Conservation (phyloP, 2,888 invertebrate species). For the Protophormia terraenovae region DNA sequence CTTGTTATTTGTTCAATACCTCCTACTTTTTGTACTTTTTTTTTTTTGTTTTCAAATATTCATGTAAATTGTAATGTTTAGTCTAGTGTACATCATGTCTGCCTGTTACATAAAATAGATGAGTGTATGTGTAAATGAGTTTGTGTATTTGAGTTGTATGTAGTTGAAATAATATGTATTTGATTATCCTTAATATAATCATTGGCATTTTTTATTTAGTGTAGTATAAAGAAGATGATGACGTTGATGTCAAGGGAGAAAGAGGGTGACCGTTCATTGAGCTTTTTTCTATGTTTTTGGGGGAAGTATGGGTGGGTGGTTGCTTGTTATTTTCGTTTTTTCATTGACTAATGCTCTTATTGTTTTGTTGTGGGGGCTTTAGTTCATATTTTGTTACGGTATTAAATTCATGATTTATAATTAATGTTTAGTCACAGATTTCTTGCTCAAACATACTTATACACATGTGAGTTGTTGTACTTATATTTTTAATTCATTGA, state of each 20-base stretch:
- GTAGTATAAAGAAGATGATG: neutral
- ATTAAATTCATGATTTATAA: conserved; percentile 50
- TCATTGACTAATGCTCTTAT: neutral
- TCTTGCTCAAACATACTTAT: neutral
- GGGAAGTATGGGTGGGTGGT: neutral
- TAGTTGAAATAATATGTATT: conserved; percentile 53
- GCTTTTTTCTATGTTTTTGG: neutral
- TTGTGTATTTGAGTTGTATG: neutral
- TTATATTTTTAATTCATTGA: neutral
- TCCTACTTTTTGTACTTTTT: neutral
- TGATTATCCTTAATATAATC: conserved; percentile 59
- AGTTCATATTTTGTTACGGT: conserved; percentile 34
- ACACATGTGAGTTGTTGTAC: neutral
- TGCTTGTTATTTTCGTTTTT: neutral
- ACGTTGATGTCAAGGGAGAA: neutral
- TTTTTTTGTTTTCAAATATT: neutral
- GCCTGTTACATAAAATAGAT: neutral
- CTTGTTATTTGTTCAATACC: conserved; percentile 6
- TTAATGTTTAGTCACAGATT: conserved; percentile 31
- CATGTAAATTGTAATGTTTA: conserved; percentile 10
- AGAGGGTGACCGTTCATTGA: neutral
- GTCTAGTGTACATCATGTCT: neutral
- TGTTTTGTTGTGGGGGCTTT: neutral
- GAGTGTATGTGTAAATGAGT: neutral
- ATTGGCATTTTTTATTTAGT: conserved; percentile 24